These are phyloP conservation scores for Cichladusa arquata DNA, from an alignment of 2,113 vertebrate species.

Conservation along the genomic window DNA sequence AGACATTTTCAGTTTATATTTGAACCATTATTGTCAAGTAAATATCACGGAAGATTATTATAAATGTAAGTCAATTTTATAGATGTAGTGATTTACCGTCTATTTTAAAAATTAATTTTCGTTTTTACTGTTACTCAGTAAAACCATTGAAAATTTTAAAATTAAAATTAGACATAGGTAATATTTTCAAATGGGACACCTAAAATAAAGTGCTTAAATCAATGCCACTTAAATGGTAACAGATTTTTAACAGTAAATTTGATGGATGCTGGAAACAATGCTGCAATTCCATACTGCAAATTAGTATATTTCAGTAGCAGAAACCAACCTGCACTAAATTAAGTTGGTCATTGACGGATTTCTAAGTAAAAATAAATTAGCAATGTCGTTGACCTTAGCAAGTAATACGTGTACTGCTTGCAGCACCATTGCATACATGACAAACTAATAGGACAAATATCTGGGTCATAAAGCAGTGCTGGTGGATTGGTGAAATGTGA, in stretches of 20 bases:
- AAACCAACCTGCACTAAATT: not conserved
- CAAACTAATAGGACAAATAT: not conserved
- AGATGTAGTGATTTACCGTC: not conserved
- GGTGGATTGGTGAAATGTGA: not conserved
- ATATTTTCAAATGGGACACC: not conserved
- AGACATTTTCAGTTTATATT: not conserved
- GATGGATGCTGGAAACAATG: not conserved
- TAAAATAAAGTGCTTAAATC: not conserved
- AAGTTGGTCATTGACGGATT: not conserved
- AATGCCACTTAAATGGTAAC: not conserved
- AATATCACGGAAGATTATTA: not conserved
- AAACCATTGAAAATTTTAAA: not conserved
- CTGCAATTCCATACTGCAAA: not conserved
- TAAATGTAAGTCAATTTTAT: not conserved
- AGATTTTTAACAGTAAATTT: not conserved
- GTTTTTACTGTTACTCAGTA: not conserved
- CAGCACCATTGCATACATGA: not conserved
- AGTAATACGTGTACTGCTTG: not conserved
- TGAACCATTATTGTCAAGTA: not conserved
- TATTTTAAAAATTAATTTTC: not conserved
- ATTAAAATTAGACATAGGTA: not conserved
- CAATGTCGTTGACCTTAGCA: not conserved
- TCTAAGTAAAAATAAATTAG: conserved; percentile 17
- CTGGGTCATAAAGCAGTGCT: conserved; percentile 10
- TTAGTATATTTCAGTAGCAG: not conserved